Percentiles rank a stretch among this genome's conserved stretches.
These are phyloP conservation scores for Euschistus heros DNA, from an alignment of 1,140 invertebrate genomes.

Conservation along the genomic window DNA sequence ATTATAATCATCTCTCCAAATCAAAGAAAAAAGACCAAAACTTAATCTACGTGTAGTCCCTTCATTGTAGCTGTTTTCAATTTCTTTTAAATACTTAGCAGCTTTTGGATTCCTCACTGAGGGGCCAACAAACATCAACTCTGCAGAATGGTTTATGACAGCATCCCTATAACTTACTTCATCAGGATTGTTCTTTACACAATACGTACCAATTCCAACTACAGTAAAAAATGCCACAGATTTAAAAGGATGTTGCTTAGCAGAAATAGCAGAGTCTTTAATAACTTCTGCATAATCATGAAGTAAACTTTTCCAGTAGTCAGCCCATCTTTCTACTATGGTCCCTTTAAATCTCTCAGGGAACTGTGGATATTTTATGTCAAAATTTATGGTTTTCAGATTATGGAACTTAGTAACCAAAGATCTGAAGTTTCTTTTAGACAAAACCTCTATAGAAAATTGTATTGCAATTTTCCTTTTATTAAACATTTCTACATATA, in stretches of 20 bases:
- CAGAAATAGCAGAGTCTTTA: constrained; percentile 42
- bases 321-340: constrained; percentile 49
- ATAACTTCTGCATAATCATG: constrained; percentile 50
- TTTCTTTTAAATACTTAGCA: constrained; percentile 47
- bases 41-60: constrained; percentile 50
- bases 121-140: constrained; percentile 52
- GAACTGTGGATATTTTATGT: neutral
- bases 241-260: constrained; percentile 44
- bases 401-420: neutral
- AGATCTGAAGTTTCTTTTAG: neutral
- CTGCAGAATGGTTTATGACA: constrained; percentile 45
- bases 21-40: constrained; percentile 58
- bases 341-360: constrained; percentile 42
- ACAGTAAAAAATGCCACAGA: constrained; percentile 39
- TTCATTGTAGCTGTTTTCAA: constrained; percentile 54
- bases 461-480: neutral
- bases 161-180: constrained; percentile 48
- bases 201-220: constrained; percentile 36
- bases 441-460: neutral
- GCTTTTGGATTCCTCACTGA: constrained; percentile 52
- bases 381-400: neutral
- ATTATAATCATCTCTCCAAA: constrained; percentile 61
- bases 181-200: constrained; percentile 50
- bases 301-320: constrained; percentile 49
- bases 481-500: neutral